Base-by-base conservation (phyloP, 2,113 vertebrate genomes). In the Alosa alosa region DNA sequence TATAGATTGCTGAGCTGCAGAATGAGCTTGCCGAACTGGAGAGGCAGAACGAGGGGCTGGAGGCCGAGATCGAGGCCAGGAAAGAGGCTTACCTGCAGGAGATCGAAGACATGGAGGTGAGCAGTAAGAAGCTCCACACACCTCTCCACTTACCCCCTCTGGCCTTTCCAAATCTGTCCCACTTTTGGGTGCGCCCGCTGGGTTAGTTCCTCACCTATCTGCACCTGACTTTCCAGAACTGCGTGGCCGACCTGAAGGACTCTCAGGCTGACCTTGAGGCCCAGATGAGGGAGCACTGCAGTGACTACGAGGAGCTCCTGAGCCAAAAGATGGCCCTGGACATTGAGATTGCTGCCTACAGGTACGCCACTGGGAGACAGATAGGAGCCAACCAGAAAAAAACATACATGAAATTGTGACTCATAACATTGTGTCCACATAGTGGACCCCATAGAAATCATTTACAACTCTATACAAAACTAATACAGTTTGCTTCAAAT, bases 321-420 rank as follows among this genome's bases (percentile, higher is more conserved):
- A 88, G 18, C 57, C 89, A 95, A 91, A 95, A 95, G 90, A 95
- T 95, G 95, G 92, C 93, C 84, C 92, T 94, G 90, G 94, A 95
- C 64, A 92, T 95, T 57, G 95, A 95, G 90, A 95, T 95, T 0
- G 82, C 91, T 17, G 94, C 94, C 81, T 95, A 95, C 92, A 95
- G 95, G 95, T 95, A 83, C 86, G 36, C 57, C 64, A 31, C 13
- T 0, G 31, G 15, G 64, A n/a, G 20, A 8, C 7, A 8, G 22
- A 60, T 11, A 3, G 52, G 13, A 57, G 52, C 17, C 52, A 44
- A 4, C 41, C 41, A 44, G 41, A 44, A 44, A 44, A 44, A 44
- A 2, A 44, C 41, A 44, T 44, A 44, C 41, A 31, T 31, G 41
- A 44, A 44, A 44, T 44, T 44, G 41, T 44, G 41, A 4, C 41